phyloP scores from a whole-genome alignment of 2,113 vertebrate species.

The Dryoscopus gambensis region DNA sequence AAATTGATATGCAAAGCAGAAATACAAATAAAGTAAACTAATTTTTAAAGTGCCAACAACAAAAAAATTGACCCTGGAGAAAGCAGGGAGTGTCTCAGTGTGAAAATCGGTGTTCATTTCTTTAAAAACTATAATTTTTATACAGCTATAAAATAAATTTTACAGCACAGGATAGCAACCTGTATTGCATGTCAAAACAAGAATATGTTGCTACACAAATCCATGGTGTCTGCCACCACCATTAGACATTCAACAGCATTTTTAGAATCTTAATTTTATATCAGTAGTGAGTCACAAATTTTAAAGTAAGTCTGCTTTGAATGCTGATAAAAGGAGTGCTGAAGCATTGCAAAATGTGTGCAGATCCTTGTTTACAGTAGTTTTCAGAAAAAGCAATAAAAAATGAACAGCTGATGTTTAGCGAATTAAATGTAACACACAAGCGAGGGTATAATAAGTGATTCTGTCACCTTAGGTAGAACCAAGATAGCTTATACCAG shows the following conservation, averaged over 20 bases:
- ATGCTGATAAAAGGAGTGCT: neutral
- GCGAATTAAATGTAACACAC: neutral
- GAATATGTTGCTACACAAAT: neutral
- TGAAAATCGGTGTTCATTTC: neutral
- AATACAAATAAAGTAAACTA: neutral
- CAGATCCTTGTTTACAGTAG: neutral
- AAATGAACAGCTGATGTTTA: neutral
- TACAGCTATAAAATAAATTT: neutral
- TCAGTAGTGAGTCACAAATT: constrained; percentile 34
- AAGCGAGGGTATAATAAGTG: neutral
- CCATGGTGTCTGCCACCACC: neutral
- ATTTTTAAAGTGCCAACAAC: neutral
- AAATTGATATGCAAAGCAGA: neutral
- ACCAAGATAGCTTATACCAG: neutral
- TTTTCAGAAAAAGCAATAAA: neutral
- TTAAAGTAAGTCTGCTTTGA: constrained; percentile 5
- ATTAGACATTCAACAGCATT: neutral
- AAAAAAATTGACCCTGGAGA: neutral
- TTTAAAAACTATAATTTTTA: neutral
- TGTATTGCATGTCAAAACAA: neutral
- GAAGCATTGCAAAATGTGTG: constrained; percentile 12
- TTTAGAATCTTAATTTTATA: constrained; percentile 30
- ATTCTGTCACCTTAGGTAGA: neutral
- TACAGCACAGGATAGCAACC: neutral
- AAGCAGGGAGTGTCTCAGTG: neutral